Evolutionary conservation across 2,113 vertebrate genomes (phyloP).

Genomic region (Bujurquina vittata): DNA sequence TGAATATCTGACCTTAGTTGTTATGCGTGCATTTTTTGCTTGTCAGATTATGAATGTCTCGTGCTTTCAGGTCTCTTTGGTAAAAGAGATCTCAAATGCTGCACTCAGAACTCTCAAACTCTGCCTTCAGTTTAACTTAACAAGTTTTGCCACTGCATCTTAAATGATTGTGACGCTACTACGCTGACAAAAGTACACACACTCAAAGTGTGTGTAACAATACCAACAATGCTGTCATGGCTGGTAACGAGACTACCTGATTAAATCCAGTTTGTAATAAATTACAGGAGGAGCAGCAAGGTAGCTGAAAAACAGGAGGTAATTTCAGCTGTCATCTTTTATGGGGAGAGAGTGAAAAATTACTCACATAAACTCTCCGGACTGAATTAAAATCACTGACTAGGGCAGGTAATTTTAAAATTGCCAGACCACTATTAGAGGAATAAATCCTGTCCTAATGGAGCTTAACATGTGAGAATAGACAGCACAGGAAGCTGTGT

Average conservation of each 20-base stretch:
- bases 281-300: slow-evolving; percentile 3
- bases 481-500: not conserved
- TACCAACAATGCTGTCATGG: not conserved
- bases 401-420: slow-evolving; percentile 8
- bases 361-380: not conserved
- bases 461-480: slow-evolving; percentile 4
- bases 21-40: not conserved
- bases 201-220: not conserved
- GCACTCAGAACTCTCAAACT: not conserved
- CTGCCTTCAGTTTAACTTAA: not conserved
- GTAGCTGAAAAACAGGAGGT: not conserved
- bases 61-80: not conserved
- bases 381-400: slow-evolving; percentile 21
- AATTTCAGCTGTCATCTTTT: slow-evolving; percentile 1
- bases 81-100: not conserved
- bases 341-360: slow-evolving; percentile 6
- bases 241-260: slow-evolving; percentile 1
- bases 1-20: not conserved
- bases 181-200: not conserved
- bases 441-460: slow-evolving; percentile 1
- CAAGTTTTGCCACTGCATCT: not conserved
- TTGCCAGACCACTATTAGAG: not conserved
- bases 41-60: not conserved
- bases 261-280: slow-evolving; percentile 6
- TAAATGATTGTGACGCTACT: not conserved